phyloP scores from a whole-genome alignment of 1,140 invertebrate genomes.

The Papilio dardanus region DNA sequence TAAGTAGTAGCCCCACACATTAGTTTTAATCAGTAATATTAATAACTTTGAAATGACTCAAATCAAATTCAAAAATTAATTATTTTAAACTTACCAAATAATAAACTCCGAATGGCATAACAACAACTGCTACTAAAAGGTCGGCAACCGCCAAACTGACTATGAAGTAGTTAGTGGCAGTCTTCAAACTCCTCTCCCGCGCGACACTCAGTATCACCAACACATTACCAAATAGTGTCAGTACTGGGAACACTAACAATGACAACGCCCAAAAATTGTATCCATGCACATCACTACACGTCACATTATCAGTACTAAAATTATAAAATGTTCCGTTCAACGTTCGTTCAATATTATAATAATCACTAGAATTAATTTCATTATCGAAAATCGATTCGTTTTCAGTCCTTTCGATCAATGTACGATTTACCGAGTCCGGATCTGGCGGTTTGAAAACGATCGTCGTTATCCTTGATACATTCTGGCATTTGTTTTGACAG shows the following conservation, averaged over 20 bases:
- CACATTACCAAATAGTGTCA: slow-evolving; percentile 98
- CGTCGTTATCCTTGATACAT: slow-evolving; percentile 25
- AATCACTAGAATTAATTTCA: slow-evolving; percentile 50
- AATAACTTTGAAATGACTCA: too few species aligned
- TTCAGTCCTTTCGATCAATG: slow-evolving; percentile 24
- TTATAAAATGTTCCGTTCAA: slow-evolving; percentile 53
- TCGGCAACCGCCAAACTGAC: slow-evolving; percentile 98
- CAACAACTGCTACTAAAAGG: slow-evolving; percentile 96
- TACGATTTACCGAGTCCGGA: slow-evolving; percentile 10
- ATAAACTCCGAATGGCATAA: slow-evolving; percentile 99
- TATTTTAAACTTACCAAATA: slow-evolving; percentile 90
- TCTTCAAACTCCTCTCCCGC: slow-evolving; percentile 94
- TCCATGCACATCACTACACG: slow-evolving; percentile 60
- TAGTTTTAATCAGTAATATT: too few species aligned
- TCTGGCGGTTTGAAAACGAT: slow-evolving; percentile 26
- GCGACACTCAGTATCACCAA: slow-evolving; percentile 97
- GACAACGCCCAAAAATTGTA: slow-evolving; percentile 93
- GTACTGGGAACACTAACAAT: slow-evolving; percentile 93
- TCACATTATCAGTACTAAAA: slow-evolving; percentile 59
- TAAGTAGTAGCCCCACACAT: too few species aligned
- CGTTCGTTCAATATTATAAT: slow-evolving; percentile 51
- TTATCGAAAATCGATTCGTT: slow-evolving; percentile 42
- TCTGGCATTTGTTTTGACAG: slow-evolving; percentile 25
- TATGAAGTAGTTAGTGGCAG: slow-evolving; percentile 99
- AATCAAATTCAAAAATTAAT: too few species aligned